Evolutionary conservation across 2,113 vertebrate species (phyloP).

Genomic region (Galbula dea): DNA sequence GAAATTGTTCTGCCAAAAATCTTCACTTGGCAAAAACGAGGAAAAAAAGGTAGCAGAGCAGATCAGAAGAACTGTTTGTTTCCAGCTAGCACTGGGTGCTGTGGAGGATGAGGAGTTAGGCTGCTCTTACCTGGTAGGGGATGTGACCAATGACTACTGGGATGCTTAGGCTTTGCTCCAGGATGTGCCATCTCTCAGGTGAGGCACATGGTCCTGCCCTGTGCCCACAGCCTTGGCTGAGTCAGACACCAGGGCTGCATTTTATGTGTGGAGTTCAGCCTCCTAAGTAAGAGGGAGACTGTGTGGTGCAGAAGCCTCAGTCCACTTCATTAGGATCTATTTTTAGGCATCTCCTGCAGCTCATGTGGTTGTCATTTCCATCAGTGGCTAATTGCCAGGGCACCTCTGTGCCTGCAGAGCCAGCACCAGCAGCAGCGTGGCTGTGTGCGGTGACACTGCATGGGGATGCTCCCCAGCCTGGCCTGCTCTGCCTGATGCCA

Average conservation of each 20-base stretch:
- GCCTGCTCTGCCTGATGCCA: accelerated
- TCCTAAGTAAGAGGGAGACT: neutral
- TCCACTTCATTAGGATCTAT: accelerated
- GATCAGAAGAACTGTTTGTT: neutral
- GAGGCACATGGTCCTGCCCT: too few relatives aligned
- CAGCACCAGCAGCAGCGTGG: neutral
- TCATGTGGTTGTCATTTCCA: accelerated
- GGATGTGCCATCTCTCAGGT: neutral
- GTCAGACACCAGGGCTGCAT: neutral
- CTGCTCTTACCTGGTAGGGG: neutral
- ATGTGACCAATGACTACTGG: too few relatives aligned
- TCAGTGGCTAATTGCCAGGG: neutral
- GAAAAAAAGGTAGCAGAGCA: neutral
- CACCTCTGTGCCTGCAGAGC: neutral
- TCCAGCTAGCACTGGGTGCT: neutral
- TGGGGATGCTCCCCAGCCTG: accelerated
- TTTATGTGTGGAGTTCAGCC: neutral
- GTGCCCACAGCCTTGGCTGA: neutral
- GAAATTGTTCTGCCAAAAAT: neutral
- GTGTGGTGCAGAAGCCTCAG: neutral
- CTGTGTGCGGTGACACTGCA: neutral
- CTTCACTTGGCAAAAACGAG: neutral
- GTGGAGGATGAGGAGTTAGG: accelerated
- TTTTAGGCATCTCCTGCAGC: neutral
- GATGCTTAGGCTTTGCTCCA: neutral